Evolutionary conservation across 1,140 invertebrate species (phyloP).

Genomic region (Panagrolaimus sp.): DNA sequence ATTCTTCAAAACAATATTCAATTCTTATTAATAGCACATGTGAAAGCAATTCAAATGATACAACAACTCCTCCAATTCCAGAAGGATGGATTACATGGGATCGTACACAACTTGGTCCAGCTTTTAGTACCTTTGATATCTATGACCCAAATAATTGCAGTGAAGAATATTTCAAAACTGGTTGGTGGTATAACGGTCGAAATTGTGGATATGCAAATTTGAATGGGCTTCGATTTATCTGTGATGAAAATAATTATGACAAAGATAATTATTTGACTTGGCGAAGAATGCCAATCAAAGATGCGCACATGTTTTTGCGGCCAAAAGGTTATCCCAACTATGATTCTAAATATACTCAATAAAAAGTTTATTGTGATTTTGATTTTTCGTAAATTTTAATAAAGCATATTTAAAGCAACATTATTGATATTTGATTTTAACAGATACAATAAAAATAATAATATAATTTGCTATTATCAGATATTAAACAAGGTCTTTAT

Average conservation of each 20-base stretch:
- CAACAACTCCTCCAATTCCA: not conserved
- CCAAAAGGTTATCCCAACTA: not conserved
- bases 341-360: not conserved
- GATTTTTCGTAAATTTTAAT: no score
- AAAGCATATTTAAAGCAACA: no score
- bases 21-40: not conserved
- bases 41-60: not conserved
- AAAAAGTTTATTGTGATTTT: no score
- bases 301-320: not conserved
- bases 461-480: no score
- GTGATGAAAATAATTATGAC: not conserved
- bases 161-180: not conserved
- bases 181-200: not conserved
- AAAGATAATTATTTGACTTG: constrained; percentile 5
- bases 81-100: not conserved
- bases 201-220: not conserved
- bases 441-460: no score
- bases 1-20: not conserved
- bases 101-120: not conserved
- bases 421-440: no score
- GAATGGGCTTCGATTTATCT: not conserved
- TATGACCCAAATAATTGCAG: not conserved
- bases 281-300: not conserved
- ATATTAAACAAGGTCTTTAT: no score
- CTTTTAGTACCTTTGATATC: not conserved